Conservation (phyloP, 35 echinoderm and acorn worm species). For the Eucidaris tribuloides region DNA sequence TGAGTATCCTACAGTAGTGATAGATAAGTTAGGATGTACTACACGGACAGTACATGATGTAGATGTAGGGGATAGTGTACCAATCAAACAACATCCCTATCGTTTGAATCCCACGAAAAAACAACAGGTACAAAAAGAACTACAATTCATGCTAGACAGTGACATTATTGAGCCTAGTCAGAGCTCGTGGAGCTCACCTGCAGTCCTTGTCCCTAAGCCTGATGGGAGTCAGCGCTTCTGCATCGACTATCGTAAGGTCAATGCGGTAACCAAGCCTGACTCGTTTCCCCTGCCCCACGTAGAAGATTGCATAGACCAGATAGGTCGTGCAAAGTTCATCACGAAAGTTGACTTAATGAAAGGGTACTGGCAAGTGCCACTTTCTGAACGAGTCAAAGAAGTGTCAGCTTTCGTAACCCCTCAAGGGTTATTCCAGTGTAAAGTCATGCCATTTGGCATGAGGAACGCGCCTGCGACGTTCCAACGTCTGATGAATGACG, state of each 20-base stretch:
- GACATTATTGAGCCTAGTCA: constrained; percentile 34
- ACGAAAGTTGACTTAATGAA: constrained; percentile 52
- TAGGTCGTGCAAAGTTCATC: constrained; percentile 39
- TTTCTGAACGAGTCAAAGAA: constrained; percentile 42
- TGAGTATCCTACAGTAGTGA: not conserved
- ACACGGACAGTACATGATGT: constrained; percentile 12
- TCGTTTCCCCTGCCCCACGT: constrained; percentile 58
- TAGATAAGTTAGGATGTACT: constrained; percentile 6
- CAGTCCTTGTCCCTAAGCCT: constrained; percentile 15
- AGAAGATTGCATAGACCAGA: constrained; percentile 59
- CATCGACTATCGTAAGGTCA: constrained; percentile 57
- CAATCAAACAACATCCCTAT: constrained; percentile 63
- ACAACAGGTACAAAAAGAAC: constrained; percentile 12
- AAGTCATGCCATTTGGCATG: constrained; percentile 85
- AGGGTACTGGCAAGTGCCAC: constrained; percentile 69
- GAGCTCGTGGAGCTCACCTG: constrained; percentile 38
- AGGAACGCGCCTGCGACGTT: constrained; percentile 75
- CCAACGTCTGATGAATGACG: constrained; percentile 32
- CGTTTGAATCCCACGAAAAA: constrained; percentile 19
- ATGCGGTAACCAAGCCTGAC: constrained; percentile 38
- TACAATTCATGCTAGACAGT: constrained; percentile 43
- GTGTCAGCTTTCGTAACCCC: constrained; percentile 64
- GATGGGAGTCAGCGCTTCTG: constrained; percentile 49
- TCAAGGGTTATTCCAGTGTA: constrained; percentile 50
- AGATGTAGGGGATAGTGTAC: not conserved